Evolutionary conservation across 2,113 vertebrate species (phyloP).

Genomic region (Engystomops pustulosus): DNA sequence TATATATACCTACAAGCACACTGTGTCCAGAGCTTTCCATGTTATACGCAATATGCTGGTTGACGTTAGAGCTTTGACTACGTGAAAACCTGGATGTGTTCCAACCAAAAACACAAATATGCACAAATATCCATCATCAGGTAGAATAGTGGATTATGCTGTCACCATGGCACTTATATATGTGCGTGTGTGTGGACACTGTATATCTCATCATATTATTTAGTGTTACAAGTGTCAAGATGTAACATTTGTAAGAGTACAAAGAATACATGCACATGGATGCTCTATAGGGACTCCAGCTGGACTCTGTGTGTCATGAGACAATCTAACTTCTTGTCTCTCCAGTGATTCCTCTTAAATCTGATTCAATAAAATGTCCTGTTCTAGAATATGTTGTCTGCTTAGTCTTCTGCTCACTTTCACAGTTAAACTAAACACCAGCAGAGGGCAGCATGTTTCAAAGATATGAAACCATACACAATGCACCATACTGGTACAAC

Average conservation of each 20-base stretch:
- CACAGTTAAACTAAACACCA: background rate
- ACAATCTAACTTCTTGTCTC: slow-evolving; percentile 23
- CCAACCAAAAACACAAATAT: slow-evolving; percentile 28
- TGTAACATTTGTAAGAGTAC: slow-evolving; percentile 17
- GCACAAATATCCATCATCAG: slow-evolving; percentile 31
- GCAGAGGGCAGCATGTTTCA: slow-evolving; percentile 19
- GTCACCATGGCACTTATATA: slow-evolving; percentile 1
- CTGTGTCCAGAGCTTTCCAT: slow-evolving; percentile 39
- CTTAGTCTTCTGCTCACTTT: background rate
- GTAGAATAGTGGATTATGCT: slow-evolving; percentile 32
- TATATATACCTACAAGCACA: slow-evolving; percentile 53
- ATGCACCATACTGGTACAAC: background rate
- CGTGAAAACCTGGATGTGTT: background rate
- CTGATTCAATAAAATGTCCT: slow-evolving; percentile 42
- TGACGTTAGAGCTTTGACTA: background rate
- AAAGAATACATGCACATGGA: slow-evolving; percentile 3
- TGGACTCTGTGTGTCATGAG: slow-evolving; percentile 18
- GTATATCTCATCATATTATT: slow-evolving; percentile 32
- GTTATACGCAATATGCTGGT: background rate
- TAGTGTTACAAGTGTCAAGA: slow-evolving; percentile 22
- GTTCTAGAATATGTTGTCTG: background rate
- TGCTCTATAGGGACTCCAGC: slow-evolving; percentile 23
- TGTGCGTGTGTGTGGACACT: slow-evolving; percentile 24
- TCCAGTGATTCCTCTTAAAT: slow-evolving; percentile 33
- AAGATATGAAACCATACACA: background rate